These are phyloP conservation scores for Sebastes taczanowskii DNA, from an alignment of 2,797 vertebrate species.

Conservation along the genomic window DNA sequence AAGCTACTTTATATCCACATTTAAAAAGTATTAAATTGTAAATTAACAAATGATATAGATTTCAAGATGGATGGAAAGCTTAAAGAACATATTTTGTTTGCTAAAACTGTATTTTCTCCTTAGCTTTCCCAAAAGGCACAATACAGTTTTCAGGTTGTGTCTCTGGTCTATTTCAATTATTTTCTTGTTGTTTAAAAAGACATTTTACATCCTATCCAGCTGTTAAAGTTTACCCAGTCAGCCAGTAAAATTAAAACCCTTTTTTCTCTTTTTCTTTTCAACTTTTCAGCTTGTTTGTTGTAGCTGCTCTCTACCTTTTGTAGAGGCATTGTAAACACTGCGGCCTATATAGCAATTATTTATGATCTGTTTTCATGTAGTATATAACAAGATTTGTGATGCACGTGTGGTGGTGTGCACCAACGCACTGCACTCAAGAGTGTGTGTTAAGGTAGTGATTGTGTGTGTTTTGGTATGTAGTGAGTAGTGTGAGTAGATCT, in stretches of 20 bases:
- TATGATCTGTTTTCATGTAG: slow-evolving; percentile 18
- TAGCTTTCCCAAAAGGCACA: not conserved
- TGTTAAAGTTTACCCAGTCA: not conserved
- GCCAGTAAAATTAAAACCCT: not conserved
- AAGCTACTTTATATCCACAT: not conserved
- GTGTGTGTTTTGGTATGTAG: slow-evolving; percentile 7
- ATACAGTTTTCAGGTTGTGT: not conserved
- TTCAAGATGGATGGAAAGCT: not conserved
- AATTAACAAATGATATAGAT: not conserved
- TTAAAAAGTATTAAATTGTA: not conserved
- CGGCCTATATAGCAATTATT: slow-evolving; percentile 29
- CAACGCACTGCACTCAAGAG: not conserved
- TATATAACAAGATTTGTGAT: not conserved
- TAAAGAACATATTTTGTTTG: not conserved
- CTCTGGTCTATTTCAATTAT: not conserved
- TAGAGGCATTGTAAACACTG: not conserved
- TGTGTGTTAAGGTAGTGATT: not conserved
- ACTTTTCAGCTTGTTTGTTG: not conserved
- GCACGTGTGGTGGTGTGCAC: not conserved
- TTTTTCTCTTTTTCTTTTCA: not conserved
- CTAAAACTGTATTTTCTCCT: not conserved
- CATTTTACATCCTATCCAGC: not conserved
- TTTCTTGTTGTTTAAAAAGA: not conserved
- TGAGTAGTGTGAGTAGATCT: slow-evolving; percentile 11
- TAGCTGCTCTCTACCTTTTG: not conserved